A percentile compares a stretch with the other conserved stretches of the same genome.
Conservation (phyloP, 2,113 vertebrate species). For the Pluvianellus socialis region DNA sequence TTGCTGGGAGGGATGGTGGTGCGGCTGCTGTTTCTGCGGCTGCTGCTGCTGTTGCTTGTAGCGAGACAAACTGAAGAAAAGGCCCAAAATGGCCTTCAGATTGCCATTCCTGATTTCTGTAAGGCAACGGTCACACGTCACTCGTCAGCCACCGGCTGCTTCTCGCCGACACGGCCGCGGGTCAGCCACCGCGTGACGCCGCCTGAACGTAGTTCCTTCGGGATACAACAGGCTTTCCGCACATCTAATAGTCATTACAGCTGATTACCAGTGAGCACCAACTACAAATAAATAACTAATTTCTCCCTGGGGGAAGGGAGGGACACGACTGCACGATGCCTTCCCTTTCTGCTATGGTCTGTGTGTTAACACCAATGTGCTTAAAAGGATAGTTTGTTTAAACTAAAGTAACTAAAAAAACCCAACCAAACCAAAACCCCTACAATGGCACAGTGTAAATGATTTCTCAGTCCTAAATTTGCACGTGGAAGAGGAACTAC, state of each 20-base stretch:
- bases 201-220: neutral
- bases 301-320: neutral
- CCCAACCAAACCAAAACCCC: neutral
- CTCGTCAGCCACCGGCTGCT: neutral
- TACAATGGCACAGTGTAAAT: neutral
- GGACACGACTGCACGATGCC: neutral
- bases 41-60: conserved; percentile 96
- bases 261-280: conserved; percentile 15
- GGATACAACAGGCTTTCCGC: neutral
- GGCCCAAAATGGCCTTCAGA: conserved; percentile 96
- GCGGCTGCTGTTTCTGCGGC: conserved; percentile 70
- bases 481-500: neutral
- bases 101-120: conserved; percentile 98
- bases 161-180: neutral
- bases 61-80: conserved; percentile 97
- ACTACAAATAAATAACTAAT: neutral
- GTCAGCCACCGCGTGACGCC: fast-evolving
- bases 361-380: neutral
- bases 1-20: conserved; percentile 62
- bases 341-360: neutral
- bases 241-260: neutral
- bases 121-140: conserved; percentile 60
- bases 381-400: neutral
- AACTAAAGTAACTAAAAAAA: neutral
- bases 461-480: neutral